Evolutionary conservation across 1,140 invertebrate species (phyloP).

Genomic region (Drosophila truncata): DNA sequence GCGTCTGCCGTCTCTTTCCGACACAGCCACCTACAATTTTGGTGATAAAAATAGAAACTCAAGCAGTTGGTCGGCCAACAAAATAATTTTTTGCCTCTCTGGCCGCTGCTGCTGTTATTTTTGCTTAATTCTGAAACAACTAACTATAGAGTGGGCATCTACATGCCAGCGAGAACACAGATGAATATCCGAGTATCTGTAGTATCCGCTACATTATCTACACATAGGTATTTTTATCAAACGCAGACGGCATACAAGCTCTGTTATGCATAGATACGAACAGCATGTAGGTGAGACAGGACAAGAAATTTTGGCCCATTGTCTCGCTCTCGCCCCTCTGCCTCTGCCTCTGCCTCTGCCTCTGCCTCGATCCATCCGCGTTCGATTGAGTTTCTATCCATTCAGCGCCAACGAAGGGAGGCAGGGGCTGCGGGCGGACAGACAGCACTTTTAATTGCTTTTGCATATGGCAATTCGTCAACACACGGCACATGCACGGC

Average conservation of each 20-base stretch:
- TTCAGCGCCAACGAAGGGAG: slow-evolving; percentile 15
- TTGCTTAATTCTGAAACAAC: slow-evolving; percentile 82
- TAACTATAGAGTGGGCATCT: slow-evolving; percentile 74
- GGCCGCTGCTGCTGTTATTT: slow-evolving; percentile 66
- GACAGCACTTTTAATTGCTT: slow-evolving; percentile 84
- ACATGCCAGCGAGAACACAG: slow-evolving; percentile 11
- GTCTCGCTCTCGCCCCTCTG: slow-evolving; percentile 30
- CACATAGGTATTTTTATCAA: slow-evolving; percentile 74
- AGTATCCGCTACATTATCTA: slow-evolving; percentile 50
- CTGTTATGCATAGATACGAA: slow-evolving; percentile 64
- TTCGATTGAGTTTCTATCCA: slow-evolving; percentile 43
- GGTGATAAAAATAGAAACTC: slow-evolving; percentile 71
- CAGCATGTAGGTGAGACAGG: slow-evolving; percentile 78
- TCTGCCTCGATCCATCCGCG: slow-evolving; percentile 23
- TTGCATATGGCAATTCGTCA: slow-evolving; percentile 83
- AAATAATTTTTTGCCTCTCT: slow-evolving; percentile 63
- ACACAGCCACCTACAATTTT: slow-evolving; percentile 84
- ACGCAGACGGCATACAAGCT: slow-evolving; percentile 68
- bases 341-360: slow-evolving; percentile 4
- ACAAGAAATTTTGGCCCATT: slow-evolving; percentile 76
- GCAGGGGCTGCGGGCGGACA: slow-evolving; percentile 65
- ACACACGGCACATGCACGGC: slow-evolving; percentile 59
- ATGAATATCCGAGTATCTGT: slow-evolving; percentile 26
- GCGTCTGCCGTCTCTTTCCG: slow-evolving; percentile 53
- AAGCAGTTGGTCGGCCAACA: slow-evolving; percentile 80